Conservation (phyloP, 2,888 invertebrate genomes). For the Allophyes oxyacanthae region DNA sequence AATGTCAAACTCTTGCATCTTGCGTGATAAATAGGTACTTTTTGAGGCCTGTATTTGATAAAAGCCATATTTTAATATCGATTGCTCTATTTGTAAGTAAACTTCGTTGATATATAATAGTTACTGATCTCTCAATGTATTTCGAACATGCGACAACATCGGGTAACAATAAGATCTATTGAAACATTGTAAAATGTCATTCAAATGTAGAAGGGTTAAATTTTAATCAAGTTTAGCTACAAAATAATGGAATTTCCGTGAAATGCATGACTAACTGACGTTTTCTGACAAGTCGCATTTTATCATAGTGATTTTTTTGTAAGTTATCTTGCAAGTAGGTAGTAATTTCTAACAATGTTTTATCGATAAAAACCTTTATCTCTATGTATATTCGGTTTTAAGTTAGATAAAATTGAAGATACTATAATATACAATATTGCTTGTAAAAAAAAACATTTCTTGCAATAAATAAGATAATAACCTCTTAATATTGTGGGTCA, state of each 20-base stretch:
- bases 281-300: slow-evolving; percentile 3
- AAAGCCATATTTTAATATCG: not conserved
- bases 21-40: slow-evolving; percentile 57
- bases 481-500: no score
- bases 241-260: no score
- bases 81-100: not conserved
- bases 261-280: no score
- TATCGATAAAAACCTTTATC: slow-evolving; percentile 14
- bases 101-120: not conserved
- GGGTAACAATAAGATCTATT: not conserved
- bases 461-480: no score
- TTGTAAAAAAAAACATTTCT: no score
- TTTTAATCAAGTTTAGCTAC: not conserved
- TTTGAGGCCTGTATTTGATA: slow-evolving; percentile 8
- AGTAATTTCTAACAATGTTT: no score
- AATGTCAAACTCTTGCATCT: slow-evolving; percentile 80
- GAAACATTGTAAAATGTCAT: slow-evolving; percentile 5
- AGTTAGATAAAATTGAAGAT: slow-evolving; percentile 10
- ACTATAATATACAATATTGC: no score
- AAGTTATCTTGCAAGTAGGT: not conserved
- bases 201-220: slow-evolving; percentile 5
- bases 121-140: not conserved
- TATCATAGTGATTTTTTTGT: slow-evolving; percentile 10
- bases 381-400: slow-evolving; percentile 5
- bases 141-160: not conserved